Evolutionary conservation across 2,113 vertebrate genomes (phyloP), one percentile per base, ranked within the genome.

Genomic region (Petromus typicus): DNA sequence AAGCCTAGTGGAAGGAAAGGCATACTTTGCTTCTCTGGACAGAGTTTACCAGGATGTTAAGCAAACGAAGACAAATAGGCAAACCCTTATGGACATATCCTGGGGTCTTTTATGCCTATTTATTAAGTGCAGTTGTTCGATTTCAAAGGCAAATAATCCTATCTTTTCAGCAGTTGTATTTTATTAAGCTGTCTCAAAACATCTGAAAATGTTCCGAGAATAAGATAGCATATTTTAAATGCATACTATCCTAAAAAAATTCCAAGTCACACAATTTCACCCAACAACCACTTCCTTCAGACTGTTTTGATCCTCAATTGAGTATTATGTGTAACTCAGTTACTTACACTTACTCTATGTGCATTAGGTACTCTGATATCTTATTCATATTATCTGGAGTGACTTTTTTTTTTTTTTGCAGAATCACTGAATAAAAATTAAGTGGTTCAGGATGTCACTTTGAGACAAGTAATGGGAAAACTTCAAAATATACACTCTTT

Each of bases 191-290:
- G 32, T n/a, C 32, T 10, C 25, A 59, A 85, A 54, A 76, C 61
- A 25, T 16, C 40, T 67, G 32, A 27, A 92, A 95, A 94, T 1
- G 2, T 78, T 34, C 78, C 78, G 54, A 69, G 54, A 86, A 95
- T 82, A 25, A 59, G n/a, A 84, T 85, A 5, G 92, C 67, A 86
- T 76, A 91, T 69, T 88, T 85, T 61, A 86, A 73, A 78, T 61
- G 7, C 51, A 30, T 32, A 32, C 11, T 84, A 20, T 67, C 69
- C 64, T 85, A n/a, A n/a, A 89, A 51, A 88, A 81, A 91, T 61
- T 90, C 83, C 66, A 84, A 37, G 18, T 79, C 20, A 63, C 27
- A 91, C 64, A 63, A 25, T 69, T 84, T 45, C 40, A 87, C 30
- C 76, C 79, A 56, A 18, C 17, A 84, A 51, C 27, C 14, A 90